Evolutionary conservation across 2,113 vertebrate genomes (phyloP), one percentile per base, ranked within the genome.

Genomic region (Nibea coibor): DNA sequence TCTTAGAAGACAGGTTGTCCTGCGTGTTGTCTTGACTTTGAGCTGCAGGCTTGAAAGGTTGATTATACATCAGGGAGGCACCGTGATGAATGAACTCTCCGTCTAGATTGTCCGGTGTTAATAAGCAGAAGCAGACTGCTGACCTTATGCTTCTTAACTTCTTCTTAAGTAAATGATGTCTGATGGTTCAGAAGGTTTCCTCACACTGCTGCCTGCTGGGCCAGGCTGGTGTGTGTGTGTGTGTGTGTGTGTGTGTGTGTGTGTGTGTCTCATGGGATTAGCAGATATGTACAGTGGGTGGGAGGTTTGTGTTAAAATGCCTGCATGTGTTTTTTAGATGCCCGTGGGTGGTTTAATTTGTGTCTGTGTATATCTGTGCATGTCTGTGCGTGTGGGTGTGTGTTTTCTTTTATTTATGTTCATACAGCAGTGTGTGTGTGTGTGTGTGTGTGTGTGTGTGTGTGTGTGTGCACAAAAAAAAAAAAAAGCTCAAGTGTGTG

Each of bases 101-200:
- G 16, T 56, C 24, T 1, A 20, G 68, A 76, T 81, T 20, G 61
- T 48, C 57, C 70, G 45, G 71, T 57, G 76, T 78, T 89, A 86
- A 85, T 84, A 79, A 85, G 82, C 63, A 61, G 76, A 87, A 74
- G 45, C 78, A 77, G 62, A 75, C 47, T n/a, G 79, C 81, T 82
- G 87, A 85, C 80, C 67, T 87, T 0, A 35, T 35, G 31, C 31
- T 35, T 35, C 31, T 35, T 35, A 1, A 35, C 31, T 35, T 35
- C 6, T 6, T 35, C 31, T 35, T 35, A 35, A 67, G 72, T 70
- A 50, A 89, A 86, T 81, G 78, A 54, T 82, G 75, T 72, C 62
- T 89, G 83, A 75, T 54, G 61, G 72, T 75, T 67, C 42, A 39
- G 57, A 77, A 54, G 62, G 67, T 70, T 59, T 86, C 35, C 61